Evolutionary conservation across 2,888 invertebrate species (phyloP).

Genomic region (Listrodromus nycthemerus): DNA sequence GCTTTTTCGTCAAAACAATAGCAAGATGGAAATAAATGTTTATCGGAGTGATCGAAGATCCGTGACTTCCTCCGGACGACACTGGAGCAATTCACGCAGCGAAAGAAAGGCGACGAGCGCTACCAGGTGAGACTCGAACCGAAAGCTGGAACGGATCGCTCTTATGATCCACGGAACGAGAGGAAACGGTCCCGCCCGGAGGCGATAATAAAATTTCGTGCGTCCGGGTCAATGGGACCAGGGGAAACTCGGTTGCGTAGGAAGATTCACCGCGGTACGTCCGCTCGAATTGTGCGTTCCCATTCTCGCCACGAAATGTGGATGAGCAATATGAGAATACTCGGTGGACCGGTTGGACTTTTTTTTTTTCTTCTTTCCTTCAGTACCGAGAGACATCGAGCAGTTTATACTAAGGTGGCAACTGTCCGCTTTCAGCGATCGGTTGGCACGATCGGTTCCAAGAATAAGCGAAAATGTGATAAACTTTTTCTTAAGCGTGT

Average conservation of each 20-base stretch:
- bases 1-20: not conserved
- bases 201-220: slow-evolving; percentile 39
- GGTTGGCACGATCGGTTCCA: slow-evolving; percentile 36
- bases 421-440: slow-evolving; percentile 19
- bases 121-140: slow-evolving; percentile 5
- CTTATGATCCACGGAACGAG: not conserved
- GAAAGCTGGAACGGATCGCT: slow-evolving; percentile 17
- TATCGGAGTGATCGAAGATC: not conserved
- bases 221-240: slow-evolving; percentile 26
- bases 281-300: slow-evolving; percentile 46
- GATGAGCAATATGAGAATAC: slow-evolving; percentile 35
- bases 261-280: slow-evolving; percentile 34
- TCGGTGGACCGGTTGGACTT: slow-evolving; percentile 40
- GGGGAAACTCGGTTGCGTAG: slow-evolving; percentile 41
- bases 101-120: slow-evolving; percentile 2
- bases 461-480: slow-evolving; percentile 60
- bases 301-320: slow-evolving; percentile 48
- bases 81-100: not conserved
- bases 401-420: slow-evolving; percentile 47
- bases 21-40: not conserved
- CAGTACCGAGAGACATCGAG: slow-evolving; percentile 1
- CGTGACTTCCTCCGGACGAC: not conserved
- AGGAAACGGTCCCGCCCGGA: slow-evolving; percentile 29
- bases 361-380: slow-evolving; percentile 12
- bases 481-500: slow-evolving; percentile 46